phyloP scores from a whole-genome alignment of 2,888 invertebrate genomes.

The Philereme vetulata region DNA sequence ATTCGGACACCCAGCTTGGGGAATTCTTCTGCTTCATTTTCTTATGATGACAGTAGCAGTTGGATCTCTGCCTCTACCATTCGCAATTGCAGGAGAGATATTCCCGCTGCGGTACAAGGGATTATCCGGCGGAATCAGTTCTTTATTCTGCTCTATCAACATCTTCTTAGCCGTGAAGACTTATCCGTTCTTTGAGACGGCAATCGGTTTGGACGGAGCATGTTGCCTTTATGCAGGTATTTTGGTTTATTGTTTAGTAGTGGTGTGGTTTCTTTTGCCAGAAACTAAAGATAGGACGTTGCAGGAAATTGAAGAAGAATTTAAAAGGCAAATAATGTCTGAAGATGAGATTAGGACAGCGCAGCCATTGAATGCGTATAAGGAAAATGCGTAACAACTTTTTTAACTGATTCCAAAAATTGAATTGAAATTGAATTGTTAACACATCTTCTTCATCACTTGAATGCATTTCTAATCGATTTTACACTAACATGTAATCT shows the following conservation, averaged over 20 bases:
- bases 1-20: slow-evolving; percentile 54
- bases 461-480: too few species aligned
- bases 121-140: slow-evolving; percentile 74
- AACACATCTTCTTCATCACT: too few species aligned
- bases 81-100: slow-evolving; percentile 88
- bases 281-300: slow-evolving; percentile 64
- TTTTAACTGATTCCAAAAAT: too few species aligned
- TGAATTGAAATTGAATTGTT: too few species aligned
- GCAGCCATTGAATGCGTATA: slow-evolving; percentile 14
- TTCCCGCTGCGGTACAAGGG: slow-evolving; percentile 85
- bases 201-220: slow-evolving; percentile 44
- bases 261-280: slow-evolving; percentile 55
- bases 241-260: slow-evolving; percentile 51
- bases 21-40: slow-evolving; percentile 56
- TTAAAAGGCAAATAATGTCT: slow-evolving; percentile 44
- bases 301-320: slow-evolving; percentile 63
- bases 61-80: slow-evolving; percentile 86
- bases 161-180: slow-evolving; percentile 46
- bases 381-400: neutral
- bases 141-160: slow-evolving; percentile 45
- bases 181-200: slow-evolving; percentile 38
- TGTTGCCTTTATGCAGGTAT: slow-evolving; percentile 53
- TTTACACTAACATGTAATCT: too few species aligned
- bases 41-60: slow-evolving; percentile 82
- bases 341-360: slow-evolving; percentile 29